Evolutionary conservation across 2,888 invertebrate genomes (phyloP).

Genomic region (Orchestes rusci): DNA sequence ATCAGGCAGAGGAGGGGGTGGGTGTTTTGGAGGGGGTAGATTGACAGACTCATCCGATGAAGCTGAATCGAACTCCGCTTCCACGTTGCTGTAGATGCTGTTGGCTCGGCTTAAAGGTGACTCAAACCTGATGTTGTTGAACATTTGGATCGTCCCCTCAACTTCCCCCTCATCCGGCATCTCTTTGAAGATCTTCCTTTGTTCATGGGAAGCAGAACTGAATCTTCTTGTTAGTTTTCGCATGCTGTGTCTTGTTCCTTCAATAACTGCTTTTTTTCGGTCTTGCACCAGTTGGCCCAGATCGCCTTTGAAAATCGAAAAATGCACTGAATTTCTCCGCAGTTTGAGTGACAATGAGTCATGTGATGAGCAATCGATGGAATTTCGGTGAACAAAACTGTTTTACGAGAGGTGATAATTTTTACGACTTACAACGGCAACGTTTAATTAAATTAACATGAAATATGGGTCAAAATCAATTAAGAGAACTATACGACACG

Average conservation of each 20-base stretch:
- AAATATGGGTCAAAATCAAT: too few relatives aligned
- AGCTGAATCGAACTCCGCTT: constrained; percentile 22
- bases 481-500: too few relatives aligned
- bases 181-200: constrained; percentile 24
- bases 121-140: constrained; percentile 44
- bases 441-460: background rate
- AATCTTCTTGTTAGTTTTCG: constrained; percentile 39
- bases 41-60: constrained; percentile 36
- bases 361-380: too few relatives aligned
- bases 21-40: constrained; percentile 51
- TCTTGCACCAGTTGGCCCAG: constrained; percentile 50
- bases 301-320: constrained; percentile 44
- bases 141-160: constrained; percentile 43
- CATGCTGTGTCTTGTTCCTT: constrained; percentile 51
- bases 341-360: background rate
- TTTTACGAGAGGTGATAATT: too few relatives aligned
- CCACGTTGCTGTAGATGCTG: constrained; percentile 36
- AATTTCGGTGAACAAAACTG: too few relatives aligned
- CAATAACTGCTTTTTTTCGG: constrained; percentile 55
- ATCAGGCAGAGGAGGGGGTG: constrained; percentile 52
- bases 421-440: too few relatives aligned
- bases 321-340: too few relatives aligned
- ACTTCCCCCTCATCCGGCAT: constrained; percentile 26
- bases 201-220: constrained; percentile 31
- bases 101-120: constrained; percentile 31